Conservation (phyloP, 2,113 vertebrate species). For the Eubucco bourcierii region DNA sequence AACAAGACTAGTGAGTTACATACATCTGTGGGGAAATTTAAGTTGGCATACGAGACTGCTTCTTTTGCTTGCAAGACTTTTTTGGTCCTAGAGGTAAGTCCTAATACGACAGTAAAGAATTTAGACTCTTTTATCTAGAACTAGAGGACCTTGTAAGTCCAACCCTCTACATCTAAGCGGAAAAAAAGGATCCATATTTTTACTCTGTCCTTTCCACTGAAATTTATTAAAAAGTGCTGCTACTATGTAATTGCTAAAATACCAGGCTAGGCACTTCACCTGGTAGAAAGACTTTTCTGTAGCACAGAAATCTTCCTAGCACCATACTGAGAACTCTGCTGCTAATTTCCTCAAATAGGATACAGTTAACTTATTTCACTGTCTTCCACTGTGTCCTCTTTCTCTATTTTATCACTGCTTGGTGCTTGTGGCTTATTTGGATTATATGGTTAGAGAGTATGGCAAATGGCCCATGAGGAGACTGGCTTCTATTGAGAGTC, state of each 20-base stretch:
- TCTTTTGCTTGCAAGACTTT: not conserved
- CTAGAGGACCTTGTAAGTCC: not conserved
- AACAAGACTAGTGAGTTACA: not conserved
- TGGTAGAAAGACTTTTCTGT: not conserved
- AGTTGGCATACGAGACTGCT: not conserved
- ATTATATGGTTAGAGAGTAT: not conserved
- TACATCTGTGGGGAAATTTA: not conserved
- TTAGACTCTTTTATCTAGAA: not conserved
- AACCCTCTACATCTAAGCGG: not conserved
- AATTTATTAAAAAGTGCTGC: not conserved
- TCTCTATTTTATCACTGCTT: not conserved
- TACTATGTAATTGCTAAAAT: not conserved
- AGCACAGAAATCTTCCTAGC: not conserved
- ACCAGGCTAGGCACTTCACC: not conserved
- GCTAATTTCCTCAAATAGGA: not conserved
- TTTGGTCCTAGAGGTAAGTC: not conserved
- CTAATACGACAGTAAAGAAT: not conserved
- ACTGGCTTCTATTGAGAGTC: not conserved
- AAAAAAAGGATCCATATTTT: not conserved
- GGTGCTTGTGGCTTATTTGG: not conserved
- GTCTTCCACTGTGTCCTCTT: not conserved
- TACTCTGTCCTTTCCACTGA: not conserved
- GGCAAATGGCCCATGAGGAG: not conserved
- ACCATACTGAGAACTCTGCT: not conserved
- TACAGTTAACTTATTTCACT: not conserved